phyloP scores from a whole-genome alignment of 2,797 vertebrate species.

The Neomorphus geoffroyi region DNA sequence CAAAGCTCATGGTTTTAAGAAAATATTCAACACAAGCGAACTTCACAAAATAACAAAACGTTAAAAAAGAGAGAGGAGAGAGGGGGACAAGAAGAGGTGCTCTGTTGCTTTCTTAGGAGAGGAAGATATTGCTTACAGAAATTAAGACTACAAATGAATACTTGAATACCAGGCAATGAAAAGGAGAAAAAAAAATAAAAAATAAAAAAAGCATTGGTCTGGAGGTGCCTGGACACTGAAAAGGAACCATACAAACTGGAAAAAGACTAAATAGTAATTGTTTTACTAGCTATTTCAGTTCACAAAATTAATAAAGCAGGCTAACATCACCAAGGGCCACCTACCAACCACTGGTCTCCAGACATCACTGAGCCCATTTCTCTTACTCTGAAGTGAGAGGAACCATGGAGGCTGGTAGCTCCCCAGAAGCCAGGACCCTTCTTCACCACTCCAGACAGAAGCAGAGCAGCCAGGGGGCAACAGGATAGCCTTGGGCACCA shows the following conservation, averaged over 20 bases:
- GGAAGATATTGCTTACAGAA: neutral
- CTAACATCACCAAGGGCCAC: neutral
- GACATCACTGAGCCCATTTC: neutral
- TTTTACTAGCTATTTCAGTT: neutral
- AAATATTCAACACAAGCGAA: neutral
- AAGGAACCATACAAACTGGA: neutral
- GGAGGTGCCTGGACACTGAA: neutral
- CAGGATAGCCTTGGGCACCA: neutral
- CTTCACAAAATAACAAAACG: neutral
- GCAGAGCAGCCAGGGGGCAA: neutral
- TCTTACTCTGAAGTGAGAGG: neutral
- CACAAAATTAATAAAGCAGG: neutral
- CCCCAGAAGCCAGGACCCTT: neutral
- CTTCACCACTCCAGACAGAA: neutral
- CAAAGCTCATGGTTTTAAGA: neutral
- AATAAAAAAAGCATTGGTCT: neutral
- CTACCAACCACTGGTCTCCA: neutral
- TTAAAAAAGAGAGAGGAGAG: neutral
- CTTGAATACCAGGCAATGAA: neutral
- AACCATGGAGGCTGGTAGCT: rapidly evolving
- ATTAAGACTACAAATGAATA: neutral
- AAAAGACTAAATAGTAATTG: neutral
- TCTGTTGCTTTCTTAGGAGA: neutral
- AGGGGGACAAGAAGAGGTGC: neutral
- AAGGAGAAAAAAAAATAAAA: neutral